Conservation (phyloP, 2,888 invertebrate species). For the Nemapogon koenigi region DNA sequence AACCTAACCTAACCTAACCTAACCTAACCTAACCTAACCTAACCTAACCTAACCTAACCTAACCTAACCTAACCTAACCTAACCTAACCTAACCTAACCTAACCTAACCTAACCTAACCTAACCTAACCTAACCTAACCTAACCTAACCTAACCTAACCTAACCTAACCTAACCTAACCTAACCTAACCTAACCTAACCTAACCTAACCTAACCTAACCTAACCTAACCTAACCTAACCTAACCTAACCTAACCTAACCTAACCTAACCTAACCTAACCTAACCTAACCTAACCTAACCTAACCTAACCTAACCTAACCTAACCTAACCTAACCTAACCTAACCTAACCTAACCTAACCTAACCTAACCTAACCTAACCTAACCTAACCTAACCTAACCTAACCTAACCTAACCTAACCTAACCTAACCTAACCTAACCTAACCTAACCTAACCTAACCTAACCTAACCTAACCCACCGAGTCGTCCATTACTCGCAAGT, state of each 20-base stretch:
- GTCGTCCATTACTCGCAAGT: slow-evolving; percentile 9
- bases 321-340: slow-evolving; percentile 9
- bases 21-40: slow-evolving; percentile 11
- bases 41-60: slow-evolving; percentile 11
- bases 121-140: slow-evolving; percentile 12
- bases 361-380: no score
- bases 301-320: slow-evolving; percentile 10
- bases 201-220: slow-evolving; percentile 13
- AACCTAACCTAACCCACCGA: no score
- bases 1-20: slow-evolving; percentile 11
- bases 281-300: slow-evolving; percentile 10
- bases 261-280: slow-evolving; percentile 12
- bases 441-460: no score
- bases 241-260: slow-evolving; percentile 16
- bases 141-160: slow-evolving; percentile 11
- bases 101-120: slow-evolving; percentile 13
- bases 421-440: no score
- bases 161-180: slow-evolving; percentile 15
- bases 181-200: slow-evolving; percentile 14
- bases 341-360: slow-evolving; percentile 10
- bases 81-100: slow-evolving; percentile 13
- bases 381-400: no score
- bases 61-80: slow-evolving; percentile 12
- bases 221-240: slow-evolving; percentile 15
- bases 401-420: no score